phyloP scores from a whole-genome alignment of 2,113 vertebrate genomes.

The Triplophysa siluroides region DNA sequence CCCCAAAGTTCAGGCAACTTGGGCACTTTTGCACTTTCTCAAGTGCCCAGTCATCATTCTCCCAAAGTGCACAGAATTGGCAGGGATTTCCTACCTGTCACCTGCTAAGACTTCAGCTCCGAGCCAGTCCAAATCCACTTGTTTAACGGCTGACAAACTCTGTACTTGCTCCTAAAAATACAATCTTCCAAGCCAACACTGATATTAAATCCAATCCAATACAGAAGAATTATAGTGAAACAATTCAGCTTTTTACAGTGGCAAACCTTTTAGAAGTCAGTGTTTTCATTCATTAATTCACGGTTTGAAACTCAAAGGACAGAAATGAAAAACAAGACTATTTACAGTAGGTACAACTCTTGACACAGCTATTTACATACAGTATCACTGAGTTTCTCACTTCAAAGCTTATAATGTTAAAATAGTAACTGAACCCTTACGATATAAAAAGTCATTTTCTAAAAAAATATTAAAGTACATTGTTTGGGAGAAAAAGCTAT shows the following conservation, averaged over 20 bases:
- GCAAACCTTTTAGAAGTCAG: constrained; percentile 17
- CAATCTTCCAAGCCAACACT: background rate
- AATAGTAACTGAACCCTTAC: constrained; percentile 55
- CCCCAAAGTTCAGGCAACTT: constrained; percentile 41
- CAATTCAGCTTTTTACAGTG: background rate
- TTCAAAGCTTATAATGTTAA: constrained; percentile 57
- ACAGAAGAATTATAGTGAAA: background rate
- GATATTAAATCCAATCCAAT: no score
- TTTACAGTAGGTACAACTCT: background rate
- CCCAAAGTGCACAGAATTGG: constrained; percentile 38
- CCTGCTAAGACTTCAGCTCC: constrained; percentile 30
- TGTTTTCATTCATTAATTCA: background rate
- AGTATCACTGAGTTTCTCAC: background rate
- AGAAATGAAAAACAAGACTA: background rate
- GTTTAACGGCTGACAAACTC: constrained; percentile 1
- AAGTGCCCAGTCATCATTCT: constrained; percentile 56
- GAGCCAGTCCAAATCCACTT: background rate
- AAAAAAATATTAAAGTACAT: constrained; percentile 63
- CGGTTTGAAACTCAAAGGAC: background rate
- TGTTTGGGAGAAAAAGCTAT: constrained; percentile 42
- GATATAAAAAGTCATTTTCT: constrained; percentile 57
- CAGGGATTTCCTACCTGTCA: constrained; percentile 49
- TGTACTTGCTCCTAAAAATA: background rate
- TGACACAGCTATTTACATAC: background rate
- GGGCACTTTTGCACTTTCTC: constrained; percentile 43